These are phyloP conservation scores for Montipora capricornis DNA, from an alignment of 64 coral and sea anemone species.

Conservation along the genomic window DNA sequence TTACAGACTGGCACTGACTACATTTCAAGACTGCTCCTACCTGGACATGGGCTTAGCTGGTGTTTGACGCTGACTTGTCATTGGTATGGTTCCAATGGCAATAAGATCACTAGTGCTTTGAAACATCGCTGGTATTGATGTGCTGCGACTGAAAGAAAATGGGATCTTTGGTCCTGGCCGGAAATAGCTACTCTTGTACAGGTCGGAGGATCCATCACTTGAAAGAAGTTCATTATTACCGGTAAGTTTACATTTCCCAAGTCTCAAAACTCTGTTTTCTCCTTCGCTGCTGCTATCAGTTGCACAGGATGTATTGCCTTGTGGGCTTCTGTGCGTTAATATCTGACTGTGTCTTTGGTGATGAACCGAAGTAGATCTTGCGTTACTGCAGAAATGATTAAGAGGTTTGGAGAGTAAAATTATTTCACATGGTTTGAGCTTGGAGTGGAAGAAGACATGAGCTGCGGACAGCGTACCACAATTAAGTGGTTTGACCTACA, in stretches of 20 bases:
- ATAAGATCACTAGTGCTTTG: constrained; percentile 76
- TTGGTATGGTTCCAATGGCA: constrained; percentile 93
- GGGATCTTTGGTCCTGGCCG: constrained; percentile 71
- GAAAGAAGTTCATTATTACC: constrained; percentile 65
- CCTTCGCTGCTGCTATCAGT: constrained; percentile 81
- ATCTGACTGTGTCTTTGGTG: background rate
- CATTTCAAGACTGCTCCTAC: background rate
- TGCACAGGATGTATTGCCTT: constrained; percentile 16
- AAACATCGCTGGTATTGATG: constrained; percentile 69
- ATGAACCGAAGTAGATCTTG: background rate
- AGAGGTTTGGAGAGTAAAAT: no score
- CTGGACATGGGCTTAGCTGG: constrained; percentile 85
- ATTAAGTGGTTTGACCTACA: no score
- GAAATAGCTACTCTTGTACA: constrained; percentile 62
- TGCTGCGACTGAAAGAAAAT: constrained; percentile 68
- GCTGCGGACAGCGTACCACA: no score
- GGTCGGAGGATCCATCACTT: constrained; percentile 63
- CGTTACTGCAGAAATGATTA: background rate
- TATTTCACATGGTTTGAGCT: no score
- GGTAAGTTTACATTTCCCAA: constrained; percentile 89
- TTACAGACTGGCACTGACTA: no score
- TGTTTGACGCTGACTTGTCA: constrained; percentile 85
- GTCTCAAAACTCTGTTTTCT: constrained; percentile 75
- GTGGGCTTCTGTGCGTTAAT: constrained; percentile 29
- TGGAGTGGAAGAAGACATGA: no score